These are phyloP conservation scores for Stenodera caucasica DNA, from an alignment of 2,888 invertebrate genomes.

Conservation along the genomic window DNA sequence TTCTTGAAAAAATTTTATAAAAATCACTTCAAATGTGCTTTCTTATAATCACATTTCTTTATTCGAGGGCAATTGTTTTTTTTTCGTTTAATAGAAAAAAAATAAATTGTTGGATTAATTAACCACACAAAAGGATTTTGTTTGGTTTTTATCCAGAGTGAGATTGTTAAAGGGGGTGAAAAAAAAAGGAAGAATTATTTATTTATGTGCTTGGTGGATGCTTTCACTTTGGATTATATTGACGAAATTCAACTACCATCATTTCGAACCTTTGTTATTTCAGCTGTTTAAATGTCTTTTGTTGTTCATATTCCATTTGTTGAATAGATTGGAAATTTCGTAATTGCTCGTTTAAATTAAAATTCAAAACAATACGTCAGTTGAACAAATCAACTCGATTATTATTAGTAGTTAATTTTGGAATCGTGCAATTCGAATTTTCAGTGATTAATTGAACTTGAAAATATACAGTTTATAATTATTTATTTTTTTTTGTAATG, in stretches of 20 bases:
- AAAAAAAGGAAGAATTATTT: slow-evolving; percentile 6
- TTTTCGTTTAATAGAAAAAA: background rate
- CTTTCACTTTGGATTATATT: slow-evolving; percentile 15
- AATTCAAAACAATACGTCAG: background rate
- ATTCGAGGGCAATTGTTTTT: too few relatives aligned
- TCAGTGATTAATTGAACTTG: too few relatives aligned
- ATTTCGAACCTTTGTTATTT: slow-evolving; percentile 9
- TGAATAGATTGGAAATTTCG: slow-evolving; percentile 22
- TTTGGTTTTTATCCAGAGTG: background rate
- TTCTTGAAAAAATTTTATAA: background rate
- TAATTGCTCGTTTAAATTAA: background rate
- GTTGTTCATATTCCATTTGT: slow-evolving; percentile 32
- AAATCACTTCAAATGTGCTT: background rate
- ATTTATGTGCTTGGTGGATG: slow-evolving; percentile 12
- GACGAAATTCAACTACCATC: slow-evolving; percentile 11
- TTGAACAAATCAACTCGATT: background rate
- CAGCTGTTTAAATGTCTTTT: slow-evolving; percentile 11
- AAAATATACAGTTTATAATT: too few relatives aligned
- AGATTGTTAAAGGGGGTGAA: too few relatives aligned
- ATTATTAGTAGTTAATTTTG: too few relatives aligned
- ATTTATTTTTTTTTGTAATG: too few relatives aligned
- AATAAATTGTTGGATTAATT: background rate
- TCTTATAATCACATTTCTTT: background rate
- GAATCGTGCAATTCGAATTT: too few relatives aligned
- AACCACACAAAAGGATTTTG: slow-evolving; percentile 4